Conservation (phyloP, 2,797 vertebrate species). For the Siniperca undulata region DNA sequence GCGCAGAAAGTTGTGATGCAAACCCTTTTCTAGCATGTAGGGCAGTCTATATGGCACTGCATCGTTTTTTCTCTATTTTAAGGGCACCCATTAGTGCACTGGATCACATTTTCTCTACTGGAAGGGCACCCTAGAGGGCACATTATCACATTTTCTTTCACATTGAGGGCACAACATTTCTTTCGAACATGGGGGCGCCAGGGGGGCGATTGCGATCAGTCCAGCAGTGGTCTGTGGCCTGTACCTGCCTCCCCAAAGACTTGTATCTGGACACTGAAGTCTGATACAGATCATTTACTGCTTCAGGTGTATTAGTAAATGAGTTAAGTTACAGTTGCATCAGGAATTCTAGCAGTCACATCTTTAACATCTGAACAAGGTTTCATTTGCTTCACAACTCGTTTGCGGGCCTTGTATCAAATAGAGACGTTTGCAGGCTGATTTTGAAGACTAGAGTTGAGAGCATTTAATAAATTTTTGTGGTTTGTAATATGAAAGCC, state of each 20-base stretch:
- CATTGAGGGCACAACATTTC: no score
- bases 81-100: no score
- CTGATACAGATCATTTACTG: neutral
- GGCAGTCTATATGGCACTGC: no score
- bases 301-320: neutral
- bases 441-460: neutral
- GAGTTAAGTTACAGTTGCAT: neutral
- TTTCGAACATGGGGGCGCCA: no score
- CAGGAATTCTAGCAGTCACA: neutral
- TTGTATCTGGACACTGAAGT: neutral
- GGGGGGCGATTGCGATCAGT: no score
- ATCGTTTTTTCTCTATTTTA: no score
- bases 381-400: neutral
- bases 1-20: no score
- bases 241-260: neutral
- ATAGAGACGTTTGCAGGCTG: neutral
- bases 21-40: no score
- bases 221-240: neutral
- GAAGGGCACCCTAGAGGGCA: no score
- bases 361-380: neutral
- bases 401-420: neutral
- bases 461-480: slow-evolving; percentile 11
- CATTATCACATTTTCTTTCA: no score
- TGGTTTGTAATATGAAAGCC: slow-evolving; percentile 19
- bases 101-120: no score